These are phyloP conservation scores for Epirrhoe tristata DNA, from an alignment of 2,888 invertebrate species.

Conservation along the genomic window DNA sequence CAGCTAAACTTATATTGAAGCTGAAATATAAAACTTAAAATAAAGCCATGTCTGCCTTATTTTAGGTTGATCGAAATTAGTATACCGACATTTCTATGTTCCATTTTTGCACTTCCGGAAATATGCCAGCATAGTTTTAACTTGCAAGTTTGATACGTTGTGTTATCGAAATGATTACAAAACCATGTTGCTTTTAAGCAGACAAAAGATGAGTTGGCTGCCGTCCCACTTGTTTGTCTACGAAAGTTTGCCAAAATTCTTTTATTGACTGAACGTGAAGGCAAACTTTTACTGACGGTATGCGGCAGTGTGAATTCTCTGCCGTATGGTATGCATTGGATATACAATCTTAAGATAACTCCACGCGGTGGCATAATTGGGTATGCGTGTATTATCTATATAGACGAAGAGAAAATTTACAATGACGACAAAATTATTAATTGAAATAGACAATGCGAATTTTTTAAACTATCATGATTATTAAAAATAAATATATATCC, in stretches of 20 bases:
- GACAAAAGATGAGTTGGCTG: constrained; percentile 84
- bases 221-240: constrained; percentile 83
- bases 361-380: constrained; percentile 13
- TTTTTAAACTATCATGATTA: too few species aligned
- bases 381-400: constrained; percentile 13
- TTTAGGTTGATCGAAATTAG: background rate
- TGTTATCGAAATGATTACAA: constrained; percentile 74
- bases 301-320: constrained; percentile 52
- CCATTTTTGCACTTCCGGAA: constrained; percentile 26
- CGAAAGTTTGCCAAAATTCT: constrained; percentile 84
- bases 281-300: constrained; percentile 69
- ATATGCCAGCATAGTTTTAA: constrained; percentile 48
- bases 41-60: background rate
- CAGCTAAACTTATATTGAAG: background rate
- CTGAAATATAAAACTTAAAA: background rate
- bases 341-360: constrained; percentile 18
- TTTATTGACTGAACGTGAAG: constrained; percentile 80
- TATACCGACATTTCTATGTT: background rate
- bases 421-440: too few species aligned
- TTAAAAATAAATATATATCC: too few species aligned
- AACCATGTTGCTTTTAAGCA: constrained; percentile 77
- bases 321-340: constrained; percentile 46
- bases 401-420: constrained; percentile 2
- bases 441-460: too few species aligned
- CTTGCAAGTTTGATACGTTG: constrained; percentile 65